These are phyloP conservation scores for Heliconius charithonia DNA, from an alignment of 2,888 invertebrate genomes.

Conservation along the genomic window DNA sequence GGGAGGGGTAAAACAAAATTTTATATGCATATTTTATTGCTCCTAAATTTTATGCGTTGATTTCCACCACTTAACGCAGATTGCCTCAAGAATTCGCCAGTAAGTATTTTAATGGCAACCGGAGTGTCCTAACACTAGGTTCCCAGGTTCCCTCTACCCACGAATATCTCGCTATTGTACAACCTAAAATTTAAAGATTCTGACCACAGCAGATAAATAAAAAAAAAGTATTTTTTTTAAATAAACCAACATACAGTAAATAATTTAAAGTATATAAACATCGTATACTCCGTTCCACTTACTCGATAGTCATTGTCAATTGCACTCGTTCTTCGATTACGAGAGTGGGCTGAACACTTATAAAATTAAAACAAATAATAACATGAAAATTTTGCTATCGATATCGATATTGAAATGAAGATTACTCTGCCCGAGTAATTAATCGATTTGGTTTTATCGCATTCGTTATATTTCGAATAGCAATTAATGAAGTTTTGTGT, in stretches of 20 bases:
- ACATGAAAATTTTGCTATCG: slow-evolving; percentile 15
- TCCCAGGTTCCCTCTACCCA: too few relatives aligned
- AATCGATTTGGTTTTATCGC: slow-evolving; percentile 18
- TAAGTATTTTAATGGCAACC: too few relatives aligned
- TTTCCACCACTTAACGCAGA: too few relatives aligned
- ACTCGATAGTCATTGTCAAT: slow-evolving; percentile 16
- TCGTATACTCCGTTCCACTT: not conserved
- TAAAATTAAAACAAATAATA: slow-evolving; percentile 24
- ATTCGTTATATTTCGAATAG: slow-evolving; percentile 16
- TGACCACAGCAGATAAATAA: not conserved
- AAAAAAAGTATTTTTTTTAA: not conserved
- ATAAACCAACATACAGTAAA: not conserved
- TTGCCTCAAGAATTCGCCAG: too few relatives aligned
- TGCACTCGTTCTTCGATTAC: slow-evolving; percentile 21
- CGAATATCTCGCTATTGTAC: not conserved
- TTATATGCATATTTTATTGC: not conserved
- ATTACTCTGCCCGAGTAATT: slow-evolving; percentile 13
- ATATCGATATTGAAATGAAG: slow-evolving; percentile 18
- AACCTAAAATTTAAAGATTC: not conserved
- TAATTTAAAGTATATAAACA: not conserved
- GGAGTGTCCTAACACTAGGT: too few relatives aligned
- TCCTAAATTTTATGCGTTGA: not conserved
- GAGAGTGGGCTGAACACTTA: slow-evolving; percentile 23
- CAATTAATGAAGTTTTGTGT: slow-evolving; percentile 6
- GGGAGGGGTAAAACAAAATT: too few relatives aligned